Conservation (phyloP, 1,140 invertebrate species). For the Zaprionus vittiger region DNA sequence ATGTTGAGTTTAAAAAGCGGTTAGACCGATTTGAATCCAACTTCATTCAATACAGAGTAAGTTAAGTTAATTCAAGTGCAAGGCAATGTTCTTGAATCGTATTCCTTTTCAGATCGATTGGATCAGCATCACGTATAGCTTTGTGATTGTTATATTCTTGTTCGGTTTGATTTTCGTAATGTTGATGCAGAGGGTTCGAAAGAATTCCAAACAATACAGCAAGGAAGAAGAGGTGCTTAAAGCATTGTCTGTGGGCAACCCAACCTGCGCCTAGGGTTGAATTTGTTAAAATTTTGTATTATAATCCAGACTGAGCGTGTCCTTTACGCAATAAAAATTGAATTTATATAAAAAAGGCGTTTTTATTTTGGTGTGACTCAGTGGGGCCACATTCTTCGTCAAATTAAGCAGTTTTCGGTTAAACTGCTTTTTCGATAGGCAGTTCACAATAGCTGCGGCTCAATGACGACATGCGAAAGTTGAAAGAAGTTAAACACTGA, state of each 20-base stretch:
- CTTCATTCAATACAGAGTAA: constrained; percentile 98
- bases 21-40: constrained; percentile 99
- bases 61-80: background rate
- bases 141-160: constrained; percentile 99
- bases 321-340: background rate
- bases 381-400: too few species aligned
- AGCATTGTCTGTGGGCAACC: background rate
- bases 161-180: constrained; percentile 99
- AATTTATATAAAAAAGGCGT: background rate
- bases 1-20: constrained; percentile 95
- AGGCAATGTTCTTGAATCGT: background rate
- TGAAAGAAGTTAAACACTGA: background rate
- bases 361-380: too few species aligned
- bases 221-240: constrained; percentile 96
- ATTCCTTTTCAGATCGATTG: constrained; percentile 94
- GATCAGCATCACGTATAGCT: constrained; percentile 99
- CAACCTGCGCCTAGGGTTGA: background rate
- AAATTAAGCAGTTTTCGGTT: too few species aligned
- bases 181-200: constrained; percentile 97
- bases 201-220: constrained; percentile 99
- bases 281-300: background rate
- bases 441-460: background rate
- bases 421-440: too few species aligned
- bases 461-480: too few species aligned
- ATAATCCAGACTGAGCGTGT: too few species aligned